Conservation (phyloP, 2,797 vertebrate species). For the Peromyscus melanophrys region DNA sequence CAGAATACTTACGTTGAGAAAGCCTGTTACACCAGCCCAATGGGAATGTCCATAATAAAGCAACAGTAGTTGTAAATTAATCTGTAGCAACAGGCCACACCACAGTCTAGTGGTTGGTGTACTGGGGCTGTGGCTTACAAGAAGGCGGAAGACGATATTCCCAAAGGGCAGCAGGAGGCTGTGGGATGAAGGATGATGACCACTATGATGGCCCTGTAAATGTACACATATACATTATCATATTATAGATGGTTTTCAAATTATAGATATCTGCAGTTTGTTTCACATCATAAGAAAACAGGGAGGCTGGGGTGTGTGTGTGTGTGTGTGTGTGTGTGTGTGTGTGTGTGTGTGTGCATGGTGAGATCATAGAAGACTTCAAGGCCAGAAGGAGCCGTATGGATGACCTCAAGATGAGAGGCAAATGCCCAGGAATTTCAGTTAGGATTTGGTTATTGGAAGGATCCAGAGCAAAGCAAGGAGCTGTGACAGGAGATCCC, state of each 20-base stretch:
- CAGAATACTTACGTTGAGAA: neutral
- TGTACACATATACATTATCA: neutral
- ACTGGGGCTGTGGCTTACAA: neutral
- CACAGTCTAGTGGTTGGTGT: neutral
- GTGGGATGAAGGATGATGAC: neutral
- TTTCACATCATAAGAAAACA: neutral
- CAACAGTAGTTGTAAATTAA: neutral
- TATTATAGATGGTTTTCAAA: neutral
- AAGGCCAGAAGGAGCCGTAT: neutral
- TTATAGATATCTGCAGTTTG: neutral
- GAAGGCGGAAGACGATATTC: neutral
- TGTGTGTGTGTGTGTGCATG: too few relatives aligned
- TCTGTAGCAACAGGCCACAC: neutral
- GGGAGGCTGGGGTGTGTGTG: too few relatives aligned
- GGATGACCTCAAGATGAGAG: neutral
- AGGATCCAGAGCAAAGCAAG: constrained; percentile 4
- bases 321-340: too few relatives aligned
- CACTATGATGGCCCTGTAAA: neutral
- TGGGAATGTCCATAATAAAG: neutral
- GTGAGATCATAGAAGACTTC: neutral
- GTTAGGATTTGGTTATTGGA: neutral
- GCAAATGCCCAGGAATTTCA: neutral
- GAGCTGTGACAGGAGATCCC: neutral
- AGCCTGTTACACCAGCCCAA: neutral
- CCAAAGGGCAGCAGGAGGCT: neutral